Conservation (phyloP, 2,113 vertebrate genomes). For the Neodon shergylaensis region DNA sequence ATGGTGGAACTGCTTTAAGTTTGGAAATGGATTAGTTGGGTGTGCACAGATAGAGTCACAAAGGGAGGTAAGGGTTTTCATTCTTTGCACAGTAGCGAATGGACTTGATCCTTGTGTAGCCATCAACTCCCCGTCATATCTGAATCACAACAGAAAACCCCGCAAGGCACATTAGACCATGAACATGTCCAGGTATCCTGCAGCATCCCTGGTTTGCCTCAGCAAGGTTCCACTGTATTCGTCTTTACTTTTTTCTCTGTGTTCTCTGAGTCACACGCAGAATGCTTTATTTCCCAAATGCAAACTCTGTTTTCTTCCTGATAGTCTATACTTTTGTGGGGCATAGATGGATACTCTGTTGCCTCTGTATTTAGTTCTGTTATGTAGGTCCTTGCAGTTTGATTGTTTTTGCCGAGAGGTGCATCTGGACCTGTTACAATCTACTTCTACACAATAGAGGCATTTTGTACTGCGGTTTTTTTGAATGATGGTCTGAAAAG, state of each 20-base stretch:
- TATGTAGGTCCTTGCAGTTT: background rate
- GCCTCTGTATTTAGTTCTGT: background rate
- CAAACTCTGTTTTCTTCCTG: background rate
- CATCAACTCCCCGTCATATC: accelerated
- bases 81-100: too few relatives aligned
- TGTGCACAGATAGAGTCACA: background rate
- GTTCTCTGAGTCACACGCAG: background rate
- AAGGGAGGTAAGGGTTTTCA: too few relatives aligned
- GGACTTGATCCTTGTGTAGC: background rate
- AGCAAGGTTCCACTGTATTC: background rate
- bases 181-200: background rate
- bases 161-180: accelerated
- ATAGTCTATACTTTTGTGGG: background rate
- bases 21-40: background rate
- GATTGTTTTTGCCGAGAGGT: background rate
- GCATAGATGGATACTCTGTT: accelerated
- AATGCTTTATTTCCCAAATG: background rate
- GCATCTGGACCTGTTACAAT: background rate
- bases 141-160: background rate
- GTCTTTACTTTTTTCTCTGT: background rate
- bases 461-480: background rate
- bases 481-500: background rate
- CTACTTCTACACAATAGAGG: background rate
- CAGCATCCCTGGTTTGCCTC: background rate
- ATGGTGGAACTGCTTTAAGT: background rate